These are phyloP conservation scores for Scaptomyza montana DNA, from an alignment of 1,140 invertebrate species.

Conservation along the genomic window DNA sequence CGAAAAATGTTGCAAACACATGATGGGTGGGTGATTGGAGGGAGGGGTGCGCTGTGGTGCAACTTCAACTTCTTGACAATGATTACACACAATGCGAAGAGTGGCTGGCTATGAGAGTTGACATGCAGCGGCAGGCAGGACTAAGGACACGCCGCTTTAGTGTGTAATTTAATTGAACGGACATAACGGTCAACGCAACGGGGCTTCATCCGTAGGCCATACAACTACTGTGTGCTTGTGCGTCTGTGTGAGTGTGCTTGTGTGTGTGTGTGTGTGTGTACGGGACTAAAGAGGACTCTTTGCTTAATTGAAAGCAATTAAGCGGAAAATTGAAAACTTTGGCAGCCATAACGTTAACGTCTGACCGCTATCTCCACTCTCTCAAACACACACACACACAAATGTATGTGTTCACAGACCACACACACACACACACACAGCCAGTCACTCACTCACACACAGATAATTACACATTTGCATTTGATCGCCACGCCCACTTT, in stretches of 20 bases:
- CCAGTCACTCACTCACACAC: slow-evolving; percentile 28
- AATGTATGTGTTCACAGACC: not conserved
- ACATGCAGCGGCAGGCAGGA: slow-evolving; percentile 34
- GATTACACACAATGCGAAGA: slow-evolving; percentile 68
- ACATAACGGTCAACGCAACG: slow-evolving; percentile 67
- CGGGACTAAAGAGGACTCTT: slow-evolving; percentile 79
- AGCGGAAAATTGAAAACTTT: slow-evolving; percentile 83
- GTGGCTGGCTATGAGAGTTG: slow-evolving; percentile 45
- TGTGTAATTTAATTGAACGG: slow-evolving; percentile 83
- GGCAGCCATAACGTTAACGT: slow-evolving; percentile 79
- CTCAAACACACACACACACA: slow-evolving; percentile 35
- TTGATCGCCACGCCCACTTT: slow-evolving; percentile 69
- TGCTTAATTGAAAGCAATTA: slow-evolving; percentile 83
- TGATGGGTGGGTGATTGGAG: slow-evolving; percentile 3
- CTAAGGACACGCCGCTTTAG: slow-evolving; percentile 64
- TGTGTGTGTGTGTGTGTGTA: slow-evolving; percentile 18
- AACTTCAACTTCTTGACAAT: slow-evolving; percentile 72
- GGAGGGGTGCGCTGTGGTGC: too few species aligned
- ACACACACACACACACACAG: slow-evolving; percentile 4
- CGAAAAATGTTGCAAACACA: slow-evolving; percentile 44
- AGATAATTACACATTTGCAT: slow-evolving; percentile 71
- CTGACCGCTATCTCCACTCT: slow-evolving; percentile 48
- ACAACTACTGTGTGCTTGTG: slow-evolving; percentile 15
- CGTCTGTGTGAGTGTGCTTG: slow-evolving; percentile 1
- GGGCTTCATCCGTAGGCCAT: slow-evolving; percentile 14